Conservation (phyloP, 2,888 invertebrate species). For the Cheiracanthium punctorium region DNA sequence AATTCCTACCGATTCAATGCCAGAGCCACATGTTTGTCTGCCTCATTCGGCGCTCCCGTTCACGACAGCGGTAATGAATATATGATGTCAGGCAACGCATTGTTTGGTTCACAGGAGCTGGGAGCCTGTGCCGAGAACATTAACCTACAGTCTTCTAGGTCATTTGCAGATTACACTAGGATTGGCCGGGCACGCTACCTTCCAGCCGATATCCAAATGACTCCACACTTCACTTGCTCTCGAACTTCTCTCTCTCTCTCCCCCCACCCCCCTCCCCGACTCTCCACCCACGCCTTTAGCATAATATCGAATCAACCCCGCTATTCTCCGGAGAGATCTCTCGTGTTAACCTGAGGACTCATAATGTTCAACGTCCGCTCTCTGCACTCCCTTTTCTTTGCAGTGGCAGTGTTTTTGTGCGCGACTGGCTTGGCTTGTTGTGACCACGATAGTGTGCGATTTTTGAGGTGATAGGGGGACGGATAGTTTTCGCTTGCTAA, state of each 20-base stretch:
- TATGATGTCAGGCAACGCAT: constrained; percentile 60
- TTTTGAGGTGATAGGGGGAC: background rate
- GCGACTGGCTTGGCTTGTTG: background rate
- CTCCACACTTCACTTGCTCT: constrained; percentile 39
- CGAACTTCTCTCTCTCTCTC: background rate
- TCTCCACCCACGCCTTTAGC: background rate
- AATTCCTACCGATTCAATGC: background rate
- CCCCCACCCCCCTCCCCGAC: background rate
- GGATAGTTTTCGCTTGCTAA: background rate
- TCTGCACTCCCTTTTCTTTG: background rate
- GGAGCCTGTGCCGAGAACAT: constrained; percentile 61
- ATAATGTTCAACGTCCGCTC: constrained; percentile 2
- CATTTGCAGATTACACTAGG: constrained; percentile 65
- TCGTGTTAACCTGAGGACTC: constrained; percentile 22
- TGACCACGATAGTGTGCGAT: too few species aligned
- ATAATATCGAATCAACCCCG: constrained; percentile 32
- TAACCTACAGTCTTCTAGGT: constrained; percentile 65
- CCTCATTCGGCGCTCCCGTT: background rate
- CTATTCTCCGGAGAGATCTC: constrained; percentile 21
- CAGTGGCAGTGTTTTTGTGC: background rate
- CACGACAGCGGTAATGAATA: constrained; percentile 60
- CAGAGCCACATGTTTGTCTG: background rate
- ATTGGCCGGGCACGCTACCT: constrained; percentile 37
- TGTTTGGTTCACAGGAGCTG: constrained; percentile 48
- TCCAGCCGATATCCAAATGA: constrained; percentile 56